phyloP scores from a whole-genome alignment of 2,888 invertebrate species.

The Dolichomitus sp. region DNA sequence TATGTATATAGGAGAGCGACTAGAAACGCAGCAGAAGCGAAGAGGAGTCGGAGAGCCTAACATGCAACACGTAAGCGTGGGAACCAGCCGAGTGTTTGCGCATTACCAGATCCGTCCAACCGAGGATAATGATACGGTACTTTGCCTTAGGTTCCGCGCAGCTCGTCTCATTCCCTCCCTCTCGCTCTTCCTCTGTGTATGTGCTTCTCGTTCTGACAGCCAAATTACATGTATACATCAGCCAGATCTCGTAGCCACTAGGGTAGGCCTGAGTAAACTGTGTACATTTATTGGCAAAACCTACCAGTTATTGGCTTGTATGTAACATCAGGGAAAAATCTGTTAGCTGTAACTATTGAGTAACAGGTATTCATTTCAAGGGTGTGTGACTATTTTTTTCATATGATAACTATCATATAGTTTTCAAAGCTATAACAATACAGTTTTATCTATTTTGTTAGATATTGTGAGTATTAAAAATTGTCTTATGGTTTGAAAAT shows the following conservation, averaged over 20 bases:
- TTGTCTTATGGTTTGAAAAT: no score
- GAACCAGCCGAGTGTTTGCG: constrained; percentile 75
- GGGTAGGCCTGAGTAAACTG: background rate
- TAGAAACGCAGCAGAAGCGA: constrained; percentile 38
- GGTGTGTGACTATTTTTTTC: no score
- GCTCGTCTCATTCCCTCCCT: constrained; percentile 29
- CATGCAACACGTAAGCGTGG: constrained; percentile 76
- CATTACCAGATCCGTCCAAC: constrained; percentile 77
- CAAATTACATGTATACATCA: constrained; percentile 69
- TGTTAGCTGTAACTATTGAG: no score
- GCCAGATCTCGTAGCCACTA: constrained; percentile 12
- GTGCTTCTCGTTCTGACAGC: constrained; percentile 67
- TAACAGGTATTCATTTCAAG: no score
- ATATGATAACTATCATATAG: no score
- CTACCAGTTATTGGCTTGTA: constrained; percentile 9
- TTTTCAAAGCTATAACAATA: no score
- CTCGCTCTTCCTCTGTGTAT: constrained; percentile 16
- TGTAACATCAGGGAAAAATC: background rate
- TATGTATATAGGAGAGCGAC: constrained; percentile 23
- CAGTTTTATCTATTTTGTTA: no score
- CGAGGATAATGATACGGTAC: constrained; percentile 76
- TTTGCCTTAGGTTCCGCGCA: constrained; percentile 69
- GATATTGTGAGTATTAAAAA: no score
- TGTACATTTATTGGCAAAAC: constrained; percentile 21
- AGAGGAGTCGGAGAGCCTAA: constrained; percentile 49